Evolutionary conservation across 1,140 invertebrate species (phyloP).

Genomic region (Paraescarpia echinospica): DNA sequence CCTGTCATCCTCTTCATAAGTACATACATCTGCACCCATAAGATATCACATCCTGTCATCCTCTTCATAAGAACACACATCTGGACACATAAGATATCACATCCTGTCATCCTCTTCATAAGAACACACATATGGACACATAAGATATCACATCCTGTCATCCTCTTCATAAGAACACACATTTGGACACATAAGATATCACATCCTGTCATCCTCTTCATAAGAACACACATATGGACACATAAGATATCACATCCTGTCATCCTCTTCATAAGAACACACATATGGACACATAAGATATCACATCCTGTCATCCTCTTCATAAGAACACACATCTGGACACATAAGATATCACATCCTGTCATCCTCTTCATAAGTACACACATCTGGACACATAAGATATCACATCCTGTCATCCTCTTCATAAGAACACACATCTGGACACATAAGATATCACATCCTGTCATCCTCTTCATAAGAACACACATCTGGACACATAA

Average conservation of each 20-base stretch:
- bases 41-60: conserved; percentile 99
- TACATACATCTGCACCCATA: conserved; percentile 79
- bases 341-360: neutral
- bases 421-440: conserved; percentile 62
- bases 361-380: conserved; percentile 94
- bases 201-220: no score
- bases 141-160: conserved; percentile 49
- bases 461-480: conserved; percentile 98
- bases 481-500: conserved; percentile 72
- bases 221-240: conserved; percentile 72
- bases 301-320: conserved; percentile 80
- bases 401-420: no score
- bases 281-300: conserved; percentile 66
- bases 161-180: conserved; percentile 97
- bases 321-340: conserved; percentile 90
- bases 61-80: conserved; percentile 96
- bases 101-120: conserved; percentile 91
- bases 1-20: no score
- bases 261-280: conserved; percentile 96
- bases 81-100: conserved; percentile 36
- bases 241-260: conserved; percentile 96
- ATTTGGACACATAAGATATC: conserved; percentile 59
- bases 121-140: conserved; percentile 79
- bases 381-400: conserved; percentile 71
- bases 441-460: conserved; percentile 96